Evolutionary conservation across 2,113 vertebrate species (phyloP).

Genomic region (Aphyosemion australe): DNA sequence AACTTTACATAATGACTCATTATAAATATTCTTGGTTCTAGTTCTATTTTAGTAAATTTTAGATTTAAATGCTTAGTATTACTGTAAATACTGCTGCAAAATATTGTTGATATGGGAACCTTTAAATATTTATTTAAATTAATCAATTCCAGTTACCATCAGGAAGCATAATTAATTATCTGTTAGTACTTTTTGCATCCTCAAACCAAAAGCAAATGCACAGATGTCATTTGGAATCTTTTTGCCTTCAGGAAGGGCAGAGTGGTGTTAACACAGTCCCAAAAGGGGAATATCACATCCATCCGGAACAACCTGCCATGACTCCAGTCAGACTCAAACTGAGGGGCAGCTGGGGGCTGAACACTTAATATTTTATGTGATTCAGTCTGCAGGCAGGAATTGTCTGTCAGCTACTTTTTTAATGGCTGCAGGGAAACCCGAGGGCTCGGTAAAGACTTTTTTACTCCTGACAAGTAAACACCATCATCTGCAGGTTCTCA

Average conservation of each 20-base stretch:
- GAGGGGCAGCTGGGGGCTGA: constrained; percentile 11
- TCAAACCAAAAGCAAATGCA: background rate
- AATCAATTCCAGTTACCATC: background rate
- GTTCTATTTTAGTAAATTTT: no score
- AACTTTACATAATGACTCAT: background rate
- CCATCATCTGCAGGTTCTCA: background rate
- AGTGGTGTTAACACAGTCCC: background rate
- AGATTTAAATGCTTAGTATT: no score
- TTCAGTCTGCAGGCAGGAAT: constrained; percentile 14
- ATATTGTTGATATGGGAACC: no score
- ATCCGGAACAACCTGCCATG: background rate
- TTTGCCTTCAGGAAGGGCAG: background rate
- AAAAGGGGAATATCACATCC: background rate
- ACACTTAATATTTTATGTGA: constrained; percentile 36
- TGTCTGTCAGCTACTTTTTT: constrained; percentile 1
- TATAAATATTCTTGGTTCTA: no score
- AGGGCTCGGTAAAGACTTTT: background rate
- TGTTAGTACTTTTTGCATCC: background rate
- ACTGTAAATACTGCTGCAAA: no score
- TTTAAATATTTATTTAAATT: no score
- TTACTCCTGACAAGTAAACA: background rate
- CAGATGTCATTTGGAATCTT: background rate
- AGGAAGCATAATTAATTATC: background rate
- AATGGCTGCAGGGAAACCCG: constrained; percentile 1
- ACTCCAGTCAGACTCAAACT: background rate